Conservation (phyloP, 2,113 vertebrate species). For the Caracal caracal region DNA sequence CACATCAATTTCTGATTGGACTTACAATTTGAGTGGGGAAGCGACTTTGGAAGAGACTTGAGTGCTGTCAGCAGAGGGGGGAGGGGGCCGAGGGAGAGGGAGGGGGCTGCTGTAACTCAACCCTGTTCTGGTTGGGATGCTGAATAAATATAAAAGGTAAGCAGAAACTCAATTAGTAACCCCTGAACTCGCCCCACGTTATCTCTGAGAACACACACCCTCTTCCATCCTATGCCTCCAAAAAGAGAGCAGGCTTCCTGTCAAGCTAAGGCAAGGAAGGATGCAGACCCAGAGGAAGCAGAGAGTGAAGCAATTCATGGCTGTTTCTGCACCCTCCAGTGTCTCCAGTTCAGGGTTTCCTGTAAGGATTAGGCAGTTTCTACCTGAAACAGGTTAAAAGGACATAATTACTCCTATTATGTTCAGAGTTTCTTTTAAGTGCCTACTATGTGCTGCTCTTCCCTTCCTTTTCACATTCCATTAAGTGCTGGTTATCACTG, state of each 20-base stretch:
- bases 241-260: neutral
- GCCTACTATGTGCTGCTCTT: neutral
- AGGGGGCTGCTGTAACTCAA: neutral
- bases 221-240: neutral
- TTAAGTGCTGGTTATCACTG: neutral
- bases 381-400: neutral
- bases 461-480: neutral
- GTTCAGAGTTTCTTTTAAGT: neutral
- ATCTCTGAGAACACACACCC: constrained; percentile 73
- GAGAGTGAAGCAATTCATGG: neutral
- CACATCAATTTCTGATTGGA: constrained; percentile 30
- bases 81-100: neutral
- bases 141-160: constrained; percentile 65
- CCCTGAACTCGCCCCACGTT: constrained; percentile 78
- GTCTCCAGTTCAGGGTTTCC: neutral
- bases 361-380: neutral
- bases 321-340: neutral
- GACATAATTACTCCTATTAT: neutral
- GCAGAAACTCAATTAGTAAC: constrained; percentile 83
- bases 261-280: neutral
- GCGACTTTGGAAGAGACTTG: neutral
- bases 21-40: neutral
- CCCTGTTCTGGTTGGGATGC: constrained; percentile 68
- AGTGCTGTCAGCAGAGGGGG: neutral
- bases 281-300: constrained; percentile 6